A percentile compares a stretch with the other conserved stretches of the same genome.
phyloP scores from a whole-genome alignment of 2,797 vertebrate species.

The Hydrophis major region DNA sequence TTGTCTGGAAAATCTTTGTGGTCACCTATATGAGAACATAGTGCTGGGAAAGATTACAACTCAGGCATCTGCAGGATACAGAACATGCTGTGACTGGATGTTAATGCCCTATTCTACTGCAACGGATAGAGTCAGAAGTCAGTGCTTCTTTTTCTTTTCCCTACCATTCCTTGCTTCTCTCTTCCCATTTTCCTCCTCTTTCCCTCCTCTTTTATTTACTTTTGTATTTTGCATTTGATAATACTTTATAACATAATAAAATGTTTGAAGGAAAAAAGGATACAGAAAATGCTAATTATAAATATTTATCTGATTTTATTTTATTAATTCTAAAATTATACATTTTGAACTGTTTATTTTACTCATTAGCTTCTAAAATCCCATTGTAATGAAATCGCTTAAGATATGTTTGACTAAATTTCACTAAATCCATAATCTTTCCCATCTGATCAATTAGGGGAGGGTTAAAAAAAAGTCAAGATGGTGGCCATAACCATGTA shows the following conservation, averaged over 20 bases:
- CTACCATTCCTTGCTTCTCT: too few relatives aligned
- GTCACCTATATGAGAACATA: too few relatives aligned
- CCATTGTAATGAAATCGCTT: slow-evolving; percentile 1
- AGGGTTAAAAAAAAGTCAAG: not conserved
- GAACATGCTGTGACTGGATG: not conserved
- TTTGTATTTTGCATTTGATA: too few relatives aligned
- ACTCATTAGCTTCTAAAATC: not conserved
- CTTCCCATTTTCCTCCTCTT: too few relatives aligned
- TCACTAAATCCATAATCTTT: not conserved
- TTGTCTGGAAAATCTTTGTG: too few relatives aligned
- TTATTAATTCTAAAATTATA: not conserved
- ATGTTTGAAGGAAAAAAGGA: too few relatives aligned
- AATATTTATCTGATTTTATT: not conserved
- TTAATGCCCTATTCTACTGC: too few relatives aligned
- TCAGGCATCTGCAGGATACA: slow-evolving; percentile 14
- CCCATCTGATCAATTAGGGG: not conserved
- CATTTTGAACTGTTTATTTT: slow-evolving; percentile 12
- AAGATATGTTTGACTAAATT: slow-evolving; percentile 13
- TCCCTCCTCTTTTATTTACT: too few relatives aligned
- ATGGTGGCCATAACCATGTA: not conserved
- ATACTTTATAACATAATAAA: too few relatives aligned
- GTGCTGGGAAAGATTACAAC: not conserved
- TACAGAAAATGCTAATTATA: slow-evolving; percentile 6
- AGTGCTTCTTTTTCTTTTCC: too few relatives aligned
- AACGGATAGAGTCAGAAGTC: too few relatives aligned